A percentile compares a stretch with the other conserved stretches of the same genome.
Conservation (phyloP, 2,888 invertebrate genomes). For the Habroteleia sp. region DNA sequence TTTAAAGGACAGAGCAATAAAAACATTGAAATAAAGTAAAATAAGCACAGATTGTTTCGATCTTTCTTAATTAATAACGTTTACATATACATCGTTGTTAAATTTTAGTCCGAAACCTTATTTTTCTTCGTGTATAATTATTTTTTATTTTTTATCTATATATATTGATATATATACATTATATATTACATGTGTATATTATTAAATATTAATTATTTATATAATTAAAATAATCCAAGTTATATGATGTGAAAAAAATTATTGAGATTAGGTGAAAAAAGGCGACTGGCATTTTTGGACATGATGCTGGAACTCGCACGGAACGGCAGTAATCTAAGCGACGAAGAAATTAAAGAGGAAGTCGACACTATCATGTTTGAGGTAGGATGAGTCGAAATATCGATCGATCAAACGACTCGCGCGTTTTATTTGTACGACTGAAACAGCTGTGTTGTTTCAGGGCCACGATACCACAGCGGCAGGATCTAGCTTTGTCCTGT, state of each 20-base stretch:
- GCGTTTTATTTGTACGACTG: constrained; percentile 31
- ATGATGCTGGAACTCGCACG: constrained; percentile 90
- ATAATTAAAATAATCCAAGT: too few relatives aligned
- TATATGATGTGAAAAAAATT: too few relatives aligned
- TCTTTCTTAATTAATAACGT: too few relatives aligned
- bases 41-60: too few relatives aligned
- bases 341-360: constrained; percentile 91
- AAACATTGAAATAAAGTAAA: too few relatives aligned
- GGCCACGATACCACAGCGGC: constrained; percentile 92
- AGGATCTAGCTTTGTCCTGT: constrained; percentile 91
- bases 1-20: too few relatives aligned
- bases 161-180: too few relatives aligned
- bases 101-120: too few relatives aligned
- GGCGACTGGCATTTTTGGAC: constrained; percentile 93
- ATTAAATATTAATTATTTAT: constrained; percentile 19
- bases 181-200: too few relatives aligned
- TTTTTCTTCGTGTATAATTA: too few relatives aligned
- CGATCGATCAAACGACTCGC: constrained; percentile 38
- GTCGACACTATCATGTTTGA: constrained; percentile 94
- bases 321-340: constrained; percentile 87
- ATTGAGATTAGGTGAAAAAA: constrained; percentile 87
- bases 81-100: too few relatives aligned
- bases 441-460: constrained; percentile 75
- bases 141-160: too few relatives aligned
- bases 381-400: constrained; percentile 80